A percentile compares a stretch with the other conserved stretches of the same genome.
phyloP scores from a whole-genome alignment of 2,797 vertebrate species.

The Pampus argenteus region DNA sequence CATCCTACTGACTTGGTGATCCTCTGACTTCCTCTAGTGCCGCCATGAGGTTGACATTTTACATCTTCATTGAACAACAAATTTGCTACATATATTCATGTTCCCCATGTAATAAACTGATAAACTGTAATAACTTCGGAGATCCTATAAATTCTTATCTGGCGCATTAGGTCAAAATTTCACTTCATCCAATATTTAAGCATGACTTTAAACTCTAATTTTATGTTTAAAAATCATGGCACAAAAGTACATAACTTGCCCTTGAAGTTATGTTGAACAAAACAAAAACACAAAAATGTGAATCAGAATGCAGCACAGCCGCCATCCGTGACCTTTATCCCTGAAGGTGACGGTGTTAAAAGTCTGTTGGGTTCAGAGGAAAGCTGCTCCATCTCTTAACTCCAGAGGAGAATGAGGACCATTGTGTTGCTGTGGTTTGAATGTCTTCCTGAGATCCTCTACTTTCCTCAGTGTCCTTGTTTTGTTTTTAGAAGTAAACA shows the following conservation, averaged over 20 bases:
- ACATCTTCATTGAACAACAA: no score
- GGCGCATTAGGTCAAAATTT: no score
- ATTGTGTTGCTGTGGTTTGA: conserved; percentile 30
- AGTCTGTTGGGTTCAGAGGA: background rate
- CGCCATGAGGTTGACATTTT: no score
- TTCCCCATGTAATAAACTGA: no score
- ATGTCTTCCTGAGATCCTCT: conserved; percentile 26
- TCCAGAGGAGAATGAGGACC: conserved; percentile 21
- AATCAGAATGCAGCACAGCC: background rate
- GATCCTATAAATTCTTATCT: no score
- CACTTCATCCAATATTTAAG: no score
- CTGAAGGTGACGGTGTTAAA: background rate
- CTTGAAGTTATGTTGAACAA: background rate
- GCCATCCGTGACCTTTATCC: background rate
- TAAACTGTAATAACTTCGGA: no score
- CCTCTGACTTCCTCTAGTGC: no score
- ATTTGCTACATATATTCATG: no score
- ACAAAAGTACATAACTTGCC: background rate
- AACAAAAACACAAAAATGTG: background rate
- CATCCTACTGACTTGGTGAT: no score
- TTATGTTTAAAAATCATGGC: no score
- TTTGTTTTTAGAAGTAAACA: conserved; percentile 25
- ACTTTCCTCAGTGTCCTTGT: background rate
- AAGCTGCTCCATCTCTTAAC: background rate
- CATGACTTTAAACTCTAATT: no score